Evolutionary conservation across 2,797 vertebrate species (phyloP).

Genomic region (Macropus fuliginosus): DNA sequence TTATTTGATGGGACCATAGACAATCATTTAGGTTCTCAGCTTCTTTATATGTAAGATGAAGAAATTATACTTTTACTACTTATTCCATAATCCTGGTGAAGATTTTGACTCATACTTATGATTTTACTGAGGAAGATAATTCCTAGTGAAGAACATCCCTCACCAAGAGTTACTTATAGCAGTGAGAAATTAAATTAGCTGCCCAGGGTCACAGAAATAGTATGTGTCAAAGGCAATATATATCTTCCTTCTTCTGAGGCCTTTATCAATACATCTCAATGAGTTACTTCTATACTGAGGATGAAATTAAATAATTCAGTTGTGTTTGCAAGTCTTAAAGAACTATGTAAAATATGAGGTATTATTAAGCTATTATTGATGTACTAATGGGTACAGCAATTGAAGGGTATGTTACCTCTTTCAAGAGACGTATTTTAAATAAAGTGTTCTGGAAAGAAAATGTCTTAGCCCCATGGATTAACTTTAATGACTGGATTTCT

Average conservation of each 20-base stretch:
- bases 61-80: neutral
- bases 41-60: neutral
- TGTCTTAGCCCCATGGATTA: neutral
- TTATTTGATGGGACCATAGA: neutral
- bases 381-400: neutral
- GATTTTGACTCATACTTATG: neutral
- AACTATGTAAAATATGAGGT: neutral
- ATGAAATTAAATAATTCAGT: neutral
- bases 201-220: neutral
- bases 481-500: neutral
- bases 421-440: slow-evolving; percentile 29
- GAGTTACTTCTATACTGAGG: neutral
- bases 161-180: neutral
- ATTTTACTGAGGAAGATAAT: neutral
- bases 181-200: slow-evolving; percentile 28
- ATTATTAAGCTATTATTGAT: neutral
- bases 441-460: neutral
- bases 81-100: neutral
- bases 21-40: neutral
- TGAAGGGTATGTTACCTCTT: neutral
- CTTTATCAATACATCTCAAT: neutral
- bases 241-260: neutral
- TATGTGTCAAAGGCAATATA: slow-evolving; percentile 1
- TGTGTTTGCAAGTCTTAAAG: neutral
- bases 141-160: neutral